Base-by-base conservation (phyloP, 1,140 invertebrate genomes). In the Neocloeon triangulifer region DNA sequence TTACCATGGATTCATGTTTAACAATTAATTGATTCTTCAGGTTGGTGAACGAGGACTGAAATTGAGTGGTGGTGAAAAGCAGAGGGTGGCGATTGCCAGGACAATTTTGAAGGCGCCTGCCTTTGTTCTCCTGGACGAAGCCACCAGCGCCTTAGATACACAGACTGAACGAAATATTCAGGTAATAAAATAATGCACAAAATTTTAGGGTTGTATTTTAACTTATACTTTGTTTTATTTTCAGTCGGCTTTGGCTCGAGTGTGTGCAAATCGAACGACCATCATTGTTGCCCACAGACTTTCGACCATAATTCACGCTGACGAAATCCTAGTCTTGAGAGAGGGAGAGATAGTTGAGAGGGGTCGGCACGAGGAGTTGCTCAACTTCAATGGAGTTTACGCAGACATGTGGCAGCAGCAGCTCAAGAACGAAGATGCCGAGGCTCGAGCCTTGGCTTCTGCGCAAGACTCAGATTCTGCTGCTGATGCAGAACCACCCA, bases 221-320 rank as follows among this genome's bases (percentile, higher is more conserved):
- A n/a, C n/a, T 32, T 28, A 32, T 12, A 17, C 9, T 25, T 29
- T 15, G 13, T 32, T 40, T 37, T n/a, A 28, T 35, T 34, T 36
- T 26, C 10, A 19, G 61, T 52, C 66, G 6, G 79, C 84, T 1
- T 51, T 89, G 25, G 57, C 68, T 26, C 56, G 62, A 39, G 67
- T 91, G 18, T 74, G 82, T 52, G 56, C 69, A 2, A 82, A 86
- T 53, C 66, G 80, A 19, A 94, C 88, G 1, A 88, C 85, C 1
- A 65, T 96, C 19, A 79, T 94, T 23, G 75, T 96, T 14, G 88
- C 89, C 1, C 89, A 96, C 52, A 62, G 82, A 37, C 53, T 95
- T 14, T 92, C 86, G 0, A 96, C 89, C 0, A 71, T 96, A 37
- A 81, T 91, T 40, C 74, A 91, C 49, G 84, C 84, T 0, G 79